phyloP scores from a whole-genome alignment of 2,113 vertebrate genomes.

The Tetraodon nigroviridis region DNA sequence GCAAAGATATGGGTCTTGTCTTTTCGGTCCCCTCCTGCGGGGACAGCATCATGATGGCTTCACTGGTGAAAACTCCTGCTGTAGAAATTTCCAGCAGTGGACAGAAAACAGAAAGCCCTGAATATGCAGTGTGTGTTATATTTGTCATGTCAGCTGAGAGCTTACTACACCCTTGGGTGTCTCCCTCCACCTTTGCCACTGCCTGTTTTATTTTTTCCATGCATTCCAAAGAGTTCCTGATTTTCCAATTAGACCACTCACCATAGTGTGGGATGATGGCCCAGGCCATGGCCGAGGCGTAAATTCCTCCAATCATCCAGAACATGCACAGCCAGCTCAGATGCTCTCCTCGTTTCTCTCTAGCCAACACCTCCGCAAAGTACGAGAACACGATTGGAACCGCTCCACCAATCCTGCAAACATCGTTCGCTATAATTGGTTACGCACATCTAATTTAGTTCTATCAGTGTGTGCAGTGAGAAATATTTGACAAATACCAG shows the following conservation, averaged over 20 bases:
- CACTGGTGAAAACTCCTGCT: neutral
- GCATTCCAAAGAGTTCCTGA: neutral
- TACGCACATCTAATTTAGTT: neutral
- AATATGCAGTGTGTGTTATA: too few relatives aligned
- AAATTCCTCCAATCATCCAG: constrained; percentile 99
- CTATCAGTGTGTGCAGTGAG: neutral
- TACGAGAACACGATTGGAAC: constrained; percentile 94
- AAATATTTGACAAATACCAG: neutral
- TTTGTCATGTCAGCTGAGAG: neutral
- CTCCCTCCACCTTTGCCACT: constrained; percentile 22
- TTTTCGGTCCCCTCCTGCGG: neutral
- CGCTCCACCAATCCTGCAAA: constrained; percentile 87
- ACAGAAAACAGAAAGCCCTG: neutral
- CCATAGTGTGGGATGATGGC: constrained; percentile 98
- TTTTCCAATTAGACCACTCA: constrained; percentile 67
- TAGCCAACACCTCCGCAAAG: constrained; percentile 92
- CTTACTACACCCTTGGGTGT: neutral
- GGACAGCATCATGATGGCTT: constrained; percentile 14
- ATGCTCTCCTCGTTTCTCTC: constrained; percentile 94
- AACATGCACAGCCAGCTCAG: constrained; percentile 99
- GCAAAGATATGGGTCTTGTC: too few relatives aligned
- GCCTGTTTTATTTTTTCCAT: constrained; percentile 27
- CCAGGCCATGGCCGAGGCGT: constrained; percentile 98
- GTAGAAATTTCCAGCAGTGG: too few relatives aligned
- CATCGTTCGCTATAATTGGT: neutral